phyloP scores from a whole-genome alignment of 2,888 invertebrate species.

The Calliopum simillimum region DNA sequence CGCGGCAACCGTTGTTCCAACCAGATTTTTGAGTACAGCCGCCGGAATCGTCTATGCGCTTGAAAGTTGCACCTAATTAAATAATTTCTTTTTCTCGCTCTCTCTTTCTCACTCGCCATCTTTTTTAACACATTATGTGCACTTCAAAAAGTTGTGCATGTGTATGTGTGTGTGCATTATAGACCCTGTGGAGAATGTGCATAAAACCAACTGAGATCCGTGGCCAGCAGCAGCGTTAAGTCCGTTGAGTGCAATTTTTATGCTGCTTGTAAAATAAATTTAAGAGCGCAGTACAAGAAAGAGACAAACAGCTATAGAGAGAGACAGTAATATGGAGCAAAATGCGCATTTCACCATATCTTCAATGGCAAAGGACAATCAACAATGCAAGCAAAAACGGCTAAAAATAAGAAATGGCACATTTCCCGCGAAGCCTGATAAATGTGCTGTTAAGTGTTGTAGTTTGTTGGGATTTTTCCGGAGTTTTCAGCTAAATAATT shows the following conservation, averaged over 20 bases:
- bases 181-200: not conserved
- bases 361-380: no score
- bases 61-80: conserved; percentile 28
- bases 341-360: not conserved
- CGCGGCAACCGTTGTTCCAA: no score
- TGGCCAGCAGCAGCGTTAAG: not conserved
- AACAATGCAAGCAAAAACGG: not conserved
- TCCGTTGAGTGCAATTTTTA: conserved; percentile 17
- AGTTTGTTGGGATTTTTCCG: conserved; percentile 26
- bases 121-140: not conserved
- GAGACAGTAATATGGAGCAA: not conserved
- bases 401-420: not conserved
- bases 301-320: not conserved
- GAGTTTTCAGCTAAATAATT: conserved; percentile 20
- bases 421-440: conserved; percentile 21
- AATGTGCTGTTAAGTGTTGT: conserved; percentile 27
- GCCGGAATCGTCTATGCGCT: not conserved
- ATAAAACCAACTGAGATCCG: conserved; percentile 9
- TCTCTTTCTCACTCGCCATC: conserved; percentile 1
- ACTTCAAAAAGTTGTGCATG: not conserved
- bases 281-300: not conserved
- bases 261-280: conserved; percentile 13
- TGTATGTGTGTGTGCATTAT: conserved; percentile 2
- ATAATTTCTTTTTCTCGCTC: conserved; percentile 13
- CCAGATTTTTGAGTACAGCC: no score